These are phyloP conservation scores for Osmerus eperlanus DNA, from an alignment of 2,113 vertebrate genomes.

Conservation along the genomic window DNA sequence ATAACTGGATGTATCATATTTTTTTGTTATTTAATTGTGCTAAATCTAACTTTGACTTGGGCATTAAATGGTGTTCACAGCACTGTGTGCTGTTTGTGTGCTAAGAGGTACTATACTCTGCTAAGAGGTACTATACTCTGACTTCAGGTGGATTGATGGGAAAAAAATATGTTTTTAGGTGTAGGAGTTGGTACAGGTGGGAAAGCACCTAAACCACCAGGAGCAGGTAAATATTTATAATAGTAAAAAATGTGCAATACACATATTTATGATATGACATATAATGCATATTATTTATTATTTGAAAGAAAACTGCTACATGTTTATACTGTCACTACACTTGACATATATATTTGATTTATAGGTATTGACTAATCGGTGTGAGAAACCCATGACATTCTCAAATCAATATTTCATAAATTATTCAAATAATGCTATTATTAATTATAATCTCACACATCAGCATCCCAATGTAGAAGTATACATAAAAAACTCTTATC, in stretches of 20 bases:
- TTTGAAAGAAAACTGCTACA: too few relatives aligned
- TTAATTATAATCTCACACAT: too few relatives aligned
- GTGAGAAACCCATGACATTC: too few relatives aligned
- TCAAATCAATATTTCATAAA: too few relatives aligned
- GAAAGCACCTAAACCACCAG: conserved; percentile 62
- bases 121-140: background rate
- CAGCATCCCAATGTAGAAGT: too few relatives aligned
- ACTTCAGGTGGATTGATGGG: background rate
- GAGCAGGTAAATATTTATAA: conserved; percentile 39
- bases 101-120: background rate
- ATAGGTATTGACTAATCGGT: too few relatives aligned
- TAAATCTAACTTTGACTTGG: background rate
- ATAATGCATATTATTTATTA: too few relatives aligned
- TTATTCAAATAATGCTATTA: too few relatives aligned
- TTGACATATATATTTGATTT: too few relatives aligned
- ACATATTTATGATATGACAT: background rate
- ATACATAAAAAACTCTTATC: too few relatives aligned
- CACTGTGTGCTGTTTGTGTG: background rate
- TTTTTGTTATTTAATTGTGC: background rate
- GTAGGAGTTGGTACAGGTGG: conserved; percentile 39
- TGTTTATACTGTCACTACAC: too few relatives aligned
- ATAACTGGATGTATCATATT: background rate
- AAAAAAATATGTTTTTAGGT: conserved; percentile 36
- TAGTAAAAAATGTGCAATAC: background rate
- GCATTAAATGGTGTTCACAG: background rate